phyloP scores from a whole-genome alignment of 2,888 invertebrate species.

The Lypha dubia region DNA sequence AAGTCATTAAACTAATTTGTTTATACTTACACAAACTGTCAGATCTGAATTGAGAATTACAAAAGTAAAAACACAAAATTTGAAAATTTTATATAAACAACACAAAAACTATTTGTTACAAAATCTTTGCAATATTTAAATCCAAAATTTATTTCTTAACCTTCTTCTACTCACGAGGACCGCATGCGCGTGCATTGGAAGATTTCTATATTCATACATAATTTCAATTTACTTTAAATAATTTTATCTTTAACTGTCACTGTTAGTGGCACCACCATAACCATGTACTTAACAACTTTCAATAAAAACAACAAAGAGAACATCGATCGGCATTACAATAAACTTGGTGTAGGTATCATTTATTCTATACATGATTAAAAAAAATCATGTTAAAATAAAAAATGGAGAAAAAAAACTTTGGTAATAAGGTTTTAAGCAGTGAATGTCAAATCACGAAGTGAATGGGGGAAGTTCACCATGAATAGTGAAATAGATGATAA shows the following conservation, averaged over 20 bases:
- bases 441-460: slow-evolving; percentile 58
- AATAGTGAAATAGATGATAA: no score
- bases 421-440: slow-evolving; percentile 59
- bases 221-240: not conserved
- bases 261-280: slow-evolving; percentile 28
- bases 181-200: no score
- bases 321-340: slow-evolving; percentile 49
- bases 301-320: slow-evolving; percentile 51
- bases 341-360: slow-evolving; percentile 44
- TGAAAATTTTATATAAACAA: no score
- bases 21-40: no score
- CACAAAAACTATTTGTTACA: no score
- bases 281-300: slow-evolving; percentile 62
- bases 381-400: slow-evolving; percentile 6
- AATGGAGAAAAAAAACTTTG: not conserved
- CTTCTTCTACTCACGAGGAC: no score
- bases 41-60: no score
- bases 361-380: slow-evolving; percentile 6
- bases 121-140: not conserved
- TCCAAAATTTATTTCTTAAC: not conserved
- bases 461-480: slow-evolving; percentile 51
- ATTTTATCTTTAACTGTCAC: not conserved
- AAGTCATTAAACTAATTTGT: no score
- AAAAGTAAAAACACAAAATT: no score
- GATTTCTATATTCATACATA: no score